A percentile compares a stretch with the other conserved stretches of the same genome.
phyloP scores from a whole-genome alignment of 1,140 invertebrate species.

The Papilio machaon region DNA sequence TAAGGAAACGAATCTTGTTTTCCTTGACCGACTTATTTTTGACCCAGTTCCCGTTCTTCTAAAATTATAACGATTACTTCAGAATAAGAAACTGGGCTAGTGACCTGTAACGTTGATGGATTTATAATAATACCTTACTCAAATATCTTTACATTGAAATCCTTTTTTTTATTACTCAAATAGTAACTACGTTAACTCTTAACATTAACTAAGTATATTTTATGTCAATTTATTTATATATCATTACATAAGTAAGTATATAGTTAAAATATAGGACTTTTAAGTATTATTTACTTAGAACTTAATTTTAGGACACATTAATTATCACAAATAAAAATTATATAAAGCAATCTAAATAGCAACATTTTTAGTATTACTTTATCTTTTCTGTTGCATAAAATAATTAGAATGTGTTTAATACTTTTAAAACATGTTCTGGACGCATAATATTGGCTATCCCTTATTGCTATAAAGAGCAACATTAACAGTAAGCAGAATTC shows the following conservation, averaged over 20 bases:
- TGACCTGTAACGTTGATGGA: conserved; percentile 4
- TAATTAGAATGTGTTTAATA: neutral
- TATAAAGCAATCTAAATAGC: too few relatives aligned
- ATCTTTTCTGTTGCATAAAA: neutral
- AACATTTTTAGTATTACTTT: neutral
- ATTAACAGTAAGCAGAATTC: conserved; percentile 3
- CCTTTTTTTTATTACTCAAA: neutral
- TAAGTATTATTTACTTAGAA: too few relatives aligned
- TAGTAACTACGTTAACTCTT: too few relatives aligned
- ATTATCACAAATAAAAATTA: too few relatives aligned
- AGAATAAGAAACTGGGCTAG: conserved; percentile 22
- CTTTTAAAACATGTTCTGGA: neutral
- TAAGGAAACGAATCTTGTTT: conserved; percentile 28
- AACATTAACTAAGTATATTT: too few relatives aligned
- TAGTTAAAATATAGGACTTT: too few relatives aligned
- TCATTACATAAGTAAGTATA: too few relatives aligned
- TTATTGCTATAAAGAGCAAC: neutral
- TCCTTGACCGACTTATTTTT: conserved; percentile 35
- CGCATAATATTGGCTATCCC: neutral
- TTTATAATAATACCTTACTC: neutral
- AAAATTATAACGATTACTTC: conserved; percentile 36
- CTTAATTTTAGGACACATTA: too few relatives aligned
- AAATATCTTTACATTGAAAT: neutral
- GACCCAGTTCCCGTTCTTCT: conserved; percentile 28
- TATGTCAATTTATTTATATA: too few relatives aligned